Conservation (phyloP, 2,797 vertebrate species). For the Notolabrus celidotus region DNA sequence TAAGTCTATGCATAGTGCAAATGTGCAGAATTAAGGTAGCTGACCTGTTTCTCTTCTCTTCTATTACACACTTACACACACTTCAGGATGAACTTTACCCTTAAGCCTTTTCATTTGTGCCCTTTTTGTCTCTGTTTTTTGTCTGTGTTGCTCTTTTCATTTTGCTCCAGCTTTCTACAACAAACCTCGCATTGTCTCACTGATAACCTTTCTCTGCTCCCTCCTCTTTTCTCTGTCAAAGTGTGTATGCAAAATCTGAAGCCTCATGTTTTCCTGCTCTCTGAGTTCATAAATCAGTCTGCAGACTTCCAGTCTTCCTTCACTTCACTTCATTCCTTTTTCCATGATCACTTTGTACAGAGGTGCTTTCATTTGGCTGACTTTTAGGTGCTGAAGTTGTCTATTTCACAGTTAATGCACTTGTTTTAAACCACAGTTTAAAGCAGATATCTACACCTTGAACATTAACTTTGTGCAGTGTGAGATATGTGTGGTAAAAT, state of each 20-base stretch:
- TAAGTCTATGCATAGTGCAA: neutral
- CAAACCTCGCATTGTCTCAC: conserved; percentile 25
- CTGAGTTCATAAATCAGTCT: neutral
- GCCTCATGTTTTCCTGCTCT: neutral
- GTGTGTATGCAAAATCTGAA: conserved; percentile 4
- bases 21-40: conserved; percentile 2
- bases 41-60: neutral
- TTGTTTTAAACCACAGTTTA: neutral
- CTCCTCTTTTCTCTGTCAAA: neutral
- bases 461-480: neutral
- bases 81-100: conserved; percentile 25
- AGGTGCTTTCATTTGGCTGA: neutral
- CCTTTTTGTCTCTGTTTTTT: conserved; percentile 12
- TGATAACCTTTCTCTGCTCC: conserved; percentile 31
- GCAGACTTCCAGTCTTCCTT: neutral
- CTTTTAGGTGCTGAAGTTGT: neutral
- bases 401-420: neutral
- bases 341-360: neutral
- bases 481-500: conserved; percentile 1
- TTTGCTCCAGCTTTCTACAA: conserved; percentile 25
- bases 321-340: neutral
- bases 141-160: conserved; percentile 15
- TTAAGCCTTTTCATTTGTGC: conserved; percentile 24
- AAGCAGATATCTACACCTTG: neutral
- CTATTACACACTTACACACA: conserved; percentile 4